Base-by-base conservation (phyloP, 2,888 invertebrate genomes). In the Orthonychiurus folsomi region DNA sequence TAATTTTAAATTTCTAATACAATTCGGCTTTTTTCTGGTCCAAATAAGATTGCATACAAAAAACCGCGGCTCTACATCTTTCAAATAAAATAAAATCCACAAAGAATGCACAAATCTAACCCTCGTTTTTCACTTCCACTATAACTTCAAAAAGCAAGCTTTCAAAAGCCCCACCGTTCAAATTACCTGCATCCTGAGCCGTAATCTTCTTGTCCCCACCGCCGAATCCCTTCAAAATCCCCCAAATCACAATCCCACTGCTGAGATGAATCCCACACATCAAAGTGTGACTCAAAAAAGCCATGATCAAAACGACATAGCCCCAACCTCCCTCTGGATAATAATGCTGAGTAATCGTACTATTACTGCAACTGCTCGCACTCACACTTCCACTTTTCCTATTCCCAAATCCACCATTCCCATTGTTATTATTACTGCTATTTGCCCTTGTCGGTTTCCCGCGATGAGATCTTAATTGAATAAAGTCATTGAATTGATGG, bases 271-370 rank as follows among this genome's bases (percentile, higher is more conserved):
- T 58, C 24, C 71, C 71, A 61, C 68, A 66, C 27, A 67, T 61
- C 25, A 71, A 65, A 23, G 65, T 64, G 61, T 73, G 73, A 48
- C 68, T 66, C 28, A 65, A 62, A 37, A 66, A 63, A 2, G 69
- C 70, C 9, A 68, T 67, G 18, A 70, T 47, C 12, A 71, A 61
- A 47, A 73, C 63, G 25, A 70, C 63, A 52, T 64, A 73, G 1
- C 73, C 73, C 67, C 67, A 68, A 12, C 71, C 69, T 12, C 70
- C 70, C 59, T 71, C 73, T 0, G 73, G 73, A 59, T 73, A 73
- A 50, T 73, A 73, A 55, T 73, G 71, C 23, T 71, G 70, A 23
- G 69, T 67, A 21, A 73, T 70, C 20, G 73, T 73, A 50, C 65
- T 70, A 24, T 61, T 68, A 56, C 64, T 66, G 25, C 55, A 28